Conservation (phyloP, 2,888 invertebrate species). For the Macropis europaea region DNA sequence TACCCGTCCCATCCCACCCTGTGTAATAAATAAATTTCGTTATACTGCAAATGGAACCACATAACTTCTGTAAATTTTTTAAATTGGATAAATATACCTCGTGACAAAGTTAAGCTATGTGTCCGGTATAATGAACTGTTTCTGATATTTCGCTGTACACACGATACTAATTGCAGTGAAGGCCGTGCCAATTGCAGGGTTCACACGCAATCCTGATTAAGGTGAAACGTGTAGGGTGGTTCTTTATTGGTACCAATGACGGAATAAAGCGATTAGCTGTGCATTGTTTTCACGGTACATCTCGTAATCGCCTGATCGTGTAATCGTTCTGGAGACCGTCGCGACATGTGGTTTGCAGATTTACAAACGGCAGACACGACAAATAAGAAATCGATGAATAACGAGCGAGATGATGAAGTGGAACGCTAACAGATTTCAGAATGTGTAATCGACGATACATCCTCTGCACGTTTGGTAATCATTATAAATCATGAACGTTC, state of each 20-base stretch:
- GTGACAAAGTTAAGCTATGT: too few relatives aligned
- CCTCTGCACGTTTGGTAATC: too few relatives aligned
- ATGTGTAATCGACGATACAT: too few relatives aligned
- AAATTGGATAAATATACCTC: too few relatives aligned
- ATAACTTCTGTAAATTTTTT: too few relatives aligned
- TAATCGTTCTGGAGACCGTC: slow-evolving; percentile 9
- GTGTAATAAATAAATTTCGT: too few relatives aligned
- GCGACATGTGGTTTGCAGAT: slow-evolving; percentile 23
- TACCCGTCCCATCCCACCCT: too few relatives aligned
- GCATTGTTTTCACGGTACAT: not conserved
- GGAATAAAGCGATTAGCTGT: not conserved
- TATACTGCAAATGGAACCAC: too few relatives aligned
- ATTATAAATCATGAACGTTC: too few relatives aligned
- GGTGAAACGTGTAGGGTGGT: not conserved
- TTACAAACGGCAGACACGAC: not conserved
- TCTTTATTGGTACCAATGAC: not conserved
- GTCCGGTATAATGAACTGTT: too few relatives aligned
- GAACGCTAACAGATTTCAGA: not conserved
- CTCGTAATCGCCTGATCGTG: slow-evolving; percentile 5
- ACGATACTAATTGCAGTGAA: slow-evolving; percentile 14
- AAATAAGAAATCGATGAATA: slow-evolving; percentile 14
- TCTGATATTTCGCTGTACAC: too few relatives aligned
- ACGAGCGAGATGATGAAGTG: not conserved
- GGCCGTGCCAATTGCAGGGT: slow-evolving; percentile 21
- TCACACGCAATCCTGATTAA: not conserved